phyloP scores from a whole-genome alignment of 2,888 invertebrate species.

The Lasioglossum figueresi region DNA sequence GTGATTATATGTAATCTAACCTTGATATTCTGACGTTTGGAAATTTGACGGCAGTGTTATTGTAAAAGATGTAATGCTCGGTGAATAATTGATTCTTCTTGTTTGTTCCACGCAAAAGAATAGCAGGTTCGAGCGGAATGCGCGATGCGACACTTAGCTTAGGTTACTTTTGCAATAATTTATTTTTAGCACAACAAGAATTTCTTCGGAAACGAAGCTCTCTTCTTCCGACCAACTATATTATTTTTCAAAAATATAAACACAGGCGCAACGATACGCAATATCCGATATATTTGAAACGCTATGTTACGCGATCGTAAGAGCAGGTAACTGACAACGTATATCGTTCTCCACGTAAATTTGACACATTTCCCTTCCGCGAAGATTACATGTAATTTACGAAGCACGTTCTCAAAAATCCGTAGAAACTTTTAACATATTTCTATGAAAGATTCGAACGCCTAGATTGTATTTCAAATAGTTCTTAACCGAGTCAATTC shows the following conservation, averaged over 20 bases:
- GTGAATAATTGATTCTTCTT: constrained; percentile 44
- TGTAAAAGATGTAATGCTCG: constrained; percentile 54
- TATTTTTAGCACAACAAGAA: constrained; percentile 57
- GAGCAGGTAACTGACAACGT: constrained; percentile 17
- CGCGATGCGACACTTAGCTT: constrained; percentile 36
- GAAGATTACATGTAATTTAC: constrained; percentile 16
- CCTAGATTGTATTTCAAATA: neutral
- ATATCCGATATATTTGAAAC: constrained; percentile 35
- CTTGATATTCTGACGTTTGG: constrained; percentile 66
- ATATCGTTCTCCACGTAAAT: neutral
- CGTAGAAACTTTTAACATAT: neutral
- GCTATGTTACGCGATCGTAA: constrained; percentile 9
- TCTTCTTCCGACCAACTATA: constrained; percentile 21
- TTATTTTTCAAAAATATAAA: constrained; percentile 52
- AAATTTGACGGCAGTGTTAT: constrained; percentile 55
- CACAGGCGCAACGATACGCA: constrained; percentile 33
- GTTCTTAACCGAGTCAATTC: neutral
- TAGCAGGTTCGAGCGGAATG: constrained; percentile 46
- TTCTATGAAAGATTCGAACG: neutral
- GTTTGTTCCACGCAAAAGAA: constrained; percentile 22
- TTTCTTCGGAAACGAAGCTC: constrained; percentile 34
- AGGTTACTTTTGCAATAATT: constrained; percentile 48
- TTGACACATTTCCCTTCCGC: neutral
- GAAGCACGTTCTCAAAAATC: neutral
- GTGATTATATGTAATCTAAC: constrained; percentile 54